Conservation (phyloP, 2,888 invertebrate species). For the Conus canariensis region DNA sequence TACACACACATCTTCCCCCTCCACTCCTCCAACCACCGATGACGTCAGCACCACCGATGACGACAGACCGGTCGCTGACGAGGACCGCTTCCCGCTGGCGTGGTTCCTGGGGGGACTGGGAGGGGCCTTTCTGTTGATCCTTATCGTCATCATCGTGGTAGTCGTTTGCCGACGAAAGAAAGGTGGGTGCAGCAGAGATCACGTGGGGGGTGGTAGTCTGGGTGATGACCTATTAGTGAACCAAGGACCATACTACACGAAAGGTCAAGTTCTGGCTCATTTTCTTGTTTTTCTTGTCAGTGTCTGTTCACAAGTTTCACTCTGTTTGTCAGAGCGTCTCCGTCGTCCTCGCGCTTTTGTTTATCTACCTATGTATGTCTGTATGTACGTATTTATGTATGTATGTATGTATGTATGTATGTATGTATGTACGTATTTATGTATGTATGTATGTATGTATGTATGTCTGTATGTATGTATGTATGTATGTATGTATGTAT, state of each 20-base stretch:
- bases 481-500: no score
- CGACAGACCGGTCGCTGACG: not conserved
- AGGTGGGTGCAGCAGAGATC: not conserved
- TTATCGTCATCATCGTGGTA: not conserved
- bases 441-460: conserved; percentile 4
- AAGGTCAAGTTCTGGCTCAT: no score
- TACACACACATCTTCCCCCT: no score
- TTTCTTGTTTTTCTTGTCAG: no score
- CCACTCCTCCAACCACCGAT: not conserved
- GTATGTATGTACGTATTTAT: not conserved
- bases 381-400: conserved; percentile 10
- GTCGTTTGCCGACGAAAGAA: not conserved
- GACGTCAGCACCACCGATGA: not conserved
- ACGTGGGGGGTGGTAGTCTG: no score
- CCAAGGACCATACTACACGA: no score
- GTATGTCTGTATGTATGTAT: not conserved
- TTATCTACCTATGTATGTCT: not conserved
- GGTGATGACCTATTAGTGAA: no score
- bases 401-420: not conserved
- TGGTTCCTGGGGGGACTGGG: not conserved
- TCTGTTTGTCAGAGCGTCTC: no score
- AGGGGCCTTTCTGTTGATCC: not conserved
- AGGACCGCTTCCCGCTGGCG: not conserved
- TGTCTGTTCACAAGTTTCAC: no score
- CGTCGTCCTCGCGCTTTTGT: not conserved